phyloP scores from a whole-genome alignment of 2,797 vertebrate genomes.

The Steatocranus sp. region DNA sequence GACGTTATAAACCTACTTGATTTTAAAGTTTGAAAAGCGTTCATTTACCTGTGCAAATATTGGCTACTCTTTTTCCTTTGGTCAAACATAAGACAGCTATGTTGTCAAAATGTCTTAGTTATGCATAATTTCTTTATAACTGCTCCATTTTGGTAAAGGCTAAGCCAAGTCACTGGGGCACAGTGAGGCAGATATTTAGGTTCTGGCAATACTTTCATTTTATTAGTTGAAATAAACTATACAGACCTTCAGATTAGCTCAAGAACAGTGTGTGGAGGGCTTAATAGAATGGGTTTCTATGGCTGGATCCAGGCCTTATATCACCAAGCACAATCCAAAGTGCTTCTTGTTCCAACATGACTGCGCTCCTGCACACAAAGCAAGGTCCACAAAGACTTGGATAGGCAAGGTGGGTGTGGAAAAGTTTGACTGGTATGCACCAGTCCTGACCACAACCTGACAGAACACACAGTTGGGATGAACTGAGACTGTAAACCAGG shows the following conservation, averaged over 20 bases:
- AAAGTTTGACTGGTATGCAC: neutral
- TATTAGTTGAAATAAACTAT: neutral
- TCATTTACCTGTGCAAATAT: neutral
- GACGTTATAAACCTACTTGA: accelerated
- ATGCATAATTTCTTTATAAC: neutral
- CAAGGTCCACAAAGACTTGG: accelerated
- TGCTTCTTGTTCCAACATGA: neutral
- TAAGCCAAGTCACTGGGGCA: neutral
- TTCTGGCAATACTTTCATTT: neutral
- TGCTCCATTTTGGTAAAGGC: neutral
- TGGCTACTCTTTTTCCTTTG: accelerated
- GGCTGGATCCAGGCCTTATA: neutral
- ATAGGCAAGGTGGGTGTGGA: accelerated
- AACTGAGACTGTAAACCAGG: neutral
- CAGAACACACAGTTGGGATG: neutral
- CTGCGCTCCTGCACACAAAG: accelerated
- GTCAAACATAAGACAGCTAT: accelerated
- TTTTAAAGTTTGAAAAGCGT: accelerated
- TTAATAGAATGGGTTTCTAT: accelerated
- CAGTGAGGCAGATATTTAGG: neutral
- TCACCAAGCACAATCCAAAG: neutral
- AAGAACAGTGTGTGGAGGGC: accelerated
- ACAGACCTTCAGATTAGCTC: neutral
- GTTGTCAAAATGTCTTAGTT: accelerated
- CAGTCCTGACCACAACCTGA: neutral